Percentiles rank a stretch among this genome's conserved stretches.
phyloP scores from a whole-genome alignment of 2,113 vertebrate genomes.

The Chaetodon auriga region DNA sequence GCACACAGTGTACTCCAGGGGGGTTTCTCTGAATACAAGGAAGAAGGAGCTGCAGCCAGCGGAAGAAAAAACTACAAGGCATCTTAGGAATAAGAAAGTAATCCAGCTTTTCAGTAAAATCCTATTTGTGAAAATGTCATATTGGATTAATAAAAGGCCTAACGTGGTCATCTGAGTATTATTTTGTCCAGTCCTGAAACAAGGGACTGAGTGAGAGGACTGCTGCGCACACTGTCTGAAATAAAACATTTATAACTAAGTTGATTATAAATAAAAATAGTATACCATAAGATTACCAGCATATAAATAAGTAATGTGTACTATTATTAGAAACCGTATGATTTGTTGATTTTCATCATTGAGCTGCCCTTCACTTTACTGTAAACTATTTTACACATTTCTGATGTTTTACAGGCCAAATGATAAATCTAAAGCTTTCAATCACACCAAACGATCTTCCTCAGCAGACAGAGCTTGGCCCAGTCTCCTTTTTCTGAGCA shows the following conservation, averaged over 20 bases:
- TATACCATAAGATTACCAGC: neutral
- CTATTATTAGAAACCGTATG: neutral
- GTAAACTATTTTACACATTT: neutral
- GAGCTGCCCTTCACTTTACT: no score
- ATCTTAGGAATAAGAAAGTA: slow-evolving; percentile 57
- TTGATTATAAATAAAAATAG: neutral
- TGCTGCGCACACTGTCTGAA: neutral
- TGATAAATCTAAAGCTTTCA: neutral
- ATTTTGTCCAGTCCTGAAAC: slow-evolving; percentile 36
- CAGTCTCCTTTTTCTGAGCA: no score
- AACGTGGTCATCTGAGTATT: slow-evolving; percentile 48
- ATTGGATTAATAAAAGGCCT: slow-evolving; percentile 66
- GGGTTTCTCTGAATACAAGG: slow-evolving; percentile 36
- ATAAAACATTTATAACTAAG: neutral
- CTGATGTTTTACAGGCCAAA: no score
- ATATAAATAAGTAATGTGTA: neutral
- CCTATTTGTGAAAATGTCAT: slow-evolving; percentile 77
- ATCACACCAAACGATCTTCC: no score
- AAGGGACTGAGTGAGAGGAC: slow-evolving; percentile 16
- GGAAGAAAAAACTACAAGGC: slow-evolving; percentile 55
- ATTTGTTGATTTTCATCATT: neutral
- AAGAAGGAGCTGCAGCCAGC: slow-evolving; percentile 40
- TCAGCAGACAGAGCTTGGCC: no score
- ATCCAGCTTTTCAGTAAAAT: slow-evolving; percentile 72
- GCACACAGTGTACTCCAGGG: slow-evolving; percentile 35